These are phyloP conservation scores for Myrmophylax atrothorax DNA, from an alignment of 2,113 vertebrate species.

Conservation along the genomic window DNA sequence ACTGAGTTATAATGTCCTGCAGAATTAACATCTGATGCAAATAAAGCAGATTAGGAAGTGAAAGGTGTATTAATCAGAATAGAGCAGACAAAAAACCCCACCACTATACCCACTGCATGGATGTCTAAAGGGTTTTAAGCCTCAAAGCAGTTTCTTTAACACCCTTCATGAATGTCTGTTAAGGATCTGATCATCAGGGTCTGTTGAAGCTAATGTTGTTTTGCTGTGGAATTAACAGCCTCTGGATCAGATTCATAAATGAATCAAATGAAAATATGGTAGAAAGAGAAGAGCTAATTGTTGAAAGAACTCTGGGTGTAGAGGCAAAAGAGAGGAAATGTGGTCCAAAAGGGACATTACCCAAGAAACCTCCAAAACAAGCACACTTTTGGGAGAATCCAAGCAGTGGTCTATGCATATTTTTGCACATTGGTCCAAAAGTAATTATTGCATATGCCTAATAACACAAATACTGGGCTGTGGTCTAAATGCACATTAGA, in stretches of 20 bases:
- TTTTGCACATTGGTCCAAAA: background rate
- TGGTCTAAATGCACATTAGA: background rate
- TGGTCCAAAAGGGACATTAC: background rate
- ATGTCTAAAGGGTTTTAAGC: background rate
- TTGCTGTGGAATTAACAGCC: background rate
- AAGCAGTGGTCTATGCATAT: background rate
- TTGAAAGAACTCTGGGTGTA: background rate
- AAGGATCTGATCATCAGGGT: background rate
- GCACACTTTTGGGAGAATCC: background rate
- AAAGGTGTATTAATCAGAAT: background rate
- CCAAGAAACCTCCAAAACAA: background rate
- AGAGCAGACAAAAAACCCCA: background rate
- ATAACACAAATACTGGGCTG: background rate
- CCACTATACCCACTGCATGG: background rate
- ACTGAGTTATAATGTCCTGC: background rate
- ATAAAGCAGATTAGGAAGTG: background rate
- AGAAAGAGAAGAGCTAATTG: background rate
- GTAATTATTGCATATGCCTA: background rate
- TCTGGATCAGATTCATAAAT: background rate
- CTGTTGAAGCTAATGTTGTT: background rate
- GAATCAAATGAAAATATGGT: background rate
- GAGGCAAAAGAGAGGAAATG: background rate
- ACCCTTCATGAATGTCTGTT: background rate
- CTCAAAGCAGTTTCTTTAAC: background rate
- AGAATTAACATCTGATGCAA: constrained; percentile 4